Conservation (phyloP, 2,113 vertebrate genomes). For the Chloroceryle aenea region DNA sequence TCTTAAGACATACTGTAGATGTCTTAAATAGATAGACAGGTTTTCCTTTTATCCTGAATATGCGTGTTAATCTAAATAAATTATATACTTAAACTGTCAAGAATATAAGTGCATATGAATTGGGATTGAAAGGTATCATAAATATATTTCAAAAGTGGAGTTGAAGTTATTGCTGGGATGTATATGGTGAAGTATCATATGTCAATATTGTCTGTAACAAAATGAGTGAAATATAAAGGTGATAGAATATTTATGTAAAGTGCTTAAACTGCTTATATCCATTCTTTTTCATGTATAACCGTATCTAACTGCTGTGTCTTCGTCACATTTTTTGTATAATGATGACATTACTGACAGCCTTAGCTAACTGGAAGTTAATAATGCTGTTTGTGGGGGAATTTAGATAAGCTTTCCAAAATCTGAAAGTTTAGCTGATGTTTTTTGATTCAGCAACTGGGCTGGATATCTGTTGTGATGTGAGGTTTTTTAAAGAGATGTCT, state of each 20-base stretch:
- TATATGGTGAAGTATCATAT: not conserved
- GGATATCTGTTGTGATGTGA: not conserved
- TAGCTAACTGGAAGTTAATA: not conserved
- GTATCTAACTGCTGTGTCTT: not conserved
- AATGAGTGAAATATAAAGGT: not conserved
- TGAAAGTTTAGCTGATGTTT: not conserved
- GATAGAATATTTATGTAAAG: not conserved
- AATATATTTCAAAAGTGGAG: not conserved
- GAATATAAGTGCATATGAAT: not conserved
- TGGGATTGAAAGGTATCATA: not conserved
- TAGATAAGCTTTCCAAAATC: not conserved
- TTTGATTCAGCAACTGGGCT: not conserved
- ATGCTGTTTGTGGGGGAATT: not conserved
- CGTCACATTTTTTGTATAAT: not conserved
- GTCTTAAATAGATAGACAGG: not conserved
- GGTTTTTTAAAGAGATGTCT: not conserved
- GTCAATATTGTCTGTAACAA: not conserved
- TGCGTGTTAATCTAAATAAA: not conserved
- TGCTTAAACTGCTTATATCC: not conserved
- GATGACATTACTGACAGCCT: not conserved
- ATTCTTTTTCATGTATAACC: not conserved
- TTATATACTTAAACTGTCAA: not conserved
- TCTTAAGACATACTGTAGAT: not conserved
- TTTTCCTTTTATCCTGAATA: not conserved
- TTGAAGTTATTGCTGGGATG: not conserved